phyloP scores from a whole-genome alignment of 2,888 invertebrate genomes.

The Hemicrepidius hirtus region DNA sequence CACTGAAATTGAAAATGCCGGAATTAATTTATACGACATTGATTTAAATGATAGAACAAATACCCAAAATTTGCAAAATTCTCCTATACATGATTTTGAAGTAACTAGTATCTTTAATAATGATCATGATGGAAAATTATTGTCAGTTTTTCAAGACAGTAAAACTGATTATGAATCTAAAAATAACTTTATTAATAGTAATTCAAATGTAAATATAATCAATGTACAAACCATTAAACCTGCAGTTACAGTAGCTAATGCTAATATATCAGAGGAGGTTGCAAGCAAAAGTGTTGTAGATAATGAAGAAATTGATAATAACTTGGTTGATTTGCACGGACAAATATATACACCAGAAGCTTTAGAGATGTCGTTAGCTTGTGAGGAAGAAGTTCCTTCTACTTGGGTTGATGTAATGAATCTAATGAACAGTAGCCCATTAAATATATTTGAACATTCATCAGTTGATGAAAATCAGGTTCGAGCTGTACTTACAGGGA shows the following conservation, averaged over 20 bases:
- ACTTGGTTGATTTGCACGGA: slow-evolving; percentile 61
- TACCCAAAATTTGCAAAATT: slow-evolving; percentile 49
- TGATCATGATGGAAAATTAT: slow-evolving; percentile 1
- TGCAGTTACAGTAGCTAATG: background rate
- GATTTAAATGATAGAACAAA: slow-evolving; percentile 56
- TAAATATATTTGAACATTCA: slow-evolving; percentile 77
- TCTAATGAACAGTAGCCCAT: slow-evolving; percentile 78
- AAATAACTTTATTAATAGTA: slow-evolving; percentile 36
- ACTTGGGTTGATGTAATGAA: slow-evolving; percentile 86
- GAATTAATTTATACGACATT: slow-evolving; percentile 67
- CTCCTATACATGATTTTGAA: slow-evolving; percentile 58
- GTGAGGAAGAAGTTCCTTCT: slow-evolving; percentile 84
- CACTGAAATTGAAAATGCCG: slow-evolving; percentile 70
- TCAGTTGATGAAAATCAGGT: slow-evolving; percentile 74
- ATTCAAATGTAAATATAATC: slow-evolving; percentile 61
- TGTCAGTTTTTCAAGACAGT: slow-evolving; percentile 25
- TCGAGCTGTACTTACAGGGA: slow-evolving; percentile 78
- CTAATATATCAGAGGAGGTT: background rate
- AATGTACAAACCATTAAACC: slow-evolving; percentile 60
- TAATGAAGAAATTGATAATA: slow-evolving; percentile 21
- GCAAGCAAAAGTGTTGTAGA: background rate
- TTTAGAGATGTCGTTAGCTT: slow-evolving; percentile 82
- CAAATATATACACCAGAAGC: slow-evolving; percentile 75
- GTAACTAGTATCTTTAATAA: slow-evolving; percentile 46
- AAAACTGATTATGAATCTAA: slow-evolving; percentile 34